These are phyloP conservation scores for Aegypius monachus DNA, from an alignment of 2,113 vertebrate species.

Conservation along the genomic window DNA sequence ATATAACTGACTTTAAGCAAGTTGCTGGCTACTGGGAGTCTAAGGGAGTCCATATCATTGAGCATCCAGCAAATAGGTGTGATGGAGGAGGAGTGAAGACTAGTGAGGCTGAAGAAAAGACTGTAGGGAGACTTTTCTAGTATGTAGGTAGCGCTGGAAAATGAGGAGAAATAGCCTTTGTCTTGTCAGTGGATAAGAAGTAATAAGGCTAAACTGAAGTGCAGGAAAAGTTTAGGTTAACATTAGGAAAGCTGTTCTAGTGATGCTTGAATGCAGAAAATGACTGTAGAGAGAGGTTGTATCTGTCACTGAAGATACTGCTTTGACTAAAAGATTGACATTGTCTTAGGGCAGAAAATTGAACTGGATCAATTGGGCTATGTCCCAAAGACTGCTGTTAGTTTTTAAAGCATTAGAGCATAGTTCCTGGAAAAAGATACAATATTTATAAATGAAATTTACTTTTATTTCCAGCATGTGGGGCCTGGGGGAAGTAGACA, in stretches of 20 bases:
- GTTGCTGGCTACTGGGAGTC: neutral
- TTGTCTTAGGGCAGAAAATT: neutral
- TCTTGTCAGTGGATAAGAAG: neutral
- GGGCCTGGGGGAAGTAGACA: neutral
- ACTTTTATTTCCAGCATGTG: neutral
- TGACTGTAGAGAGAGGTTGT: neutral
- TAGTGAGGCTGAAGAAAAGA: neutral
- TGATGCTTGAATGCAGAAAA: neutral
- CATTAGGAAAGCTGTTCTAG: neutral
- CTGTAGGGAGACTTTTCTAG: neutral
- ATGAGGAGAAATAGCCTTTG: neutral
- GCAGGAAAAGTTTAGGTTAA: neutral
- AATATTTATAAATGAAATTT: neutral
- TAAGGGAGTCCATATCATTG: neutral
- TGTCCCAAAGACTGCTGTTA: neutral
- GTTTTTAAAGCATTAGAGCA: neutral
- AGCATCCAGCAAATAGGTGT: neutral
- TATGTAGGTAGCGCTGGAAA: accelerated
- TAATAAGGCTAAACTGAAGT: neutral
- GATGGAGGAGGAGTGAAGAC: neutral
- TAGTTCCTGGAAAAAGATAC: neutral
- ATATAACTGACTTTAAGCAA: neutral
- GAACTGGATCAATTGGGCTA: neutral
- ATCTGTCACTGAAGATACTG: neutral
- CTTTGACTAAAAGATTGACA: neutral